Evolutionary conservation across 2,888 invertebrate genomes (phyloP).

Genomic region (Hydrotaea diabolus): DNA sequence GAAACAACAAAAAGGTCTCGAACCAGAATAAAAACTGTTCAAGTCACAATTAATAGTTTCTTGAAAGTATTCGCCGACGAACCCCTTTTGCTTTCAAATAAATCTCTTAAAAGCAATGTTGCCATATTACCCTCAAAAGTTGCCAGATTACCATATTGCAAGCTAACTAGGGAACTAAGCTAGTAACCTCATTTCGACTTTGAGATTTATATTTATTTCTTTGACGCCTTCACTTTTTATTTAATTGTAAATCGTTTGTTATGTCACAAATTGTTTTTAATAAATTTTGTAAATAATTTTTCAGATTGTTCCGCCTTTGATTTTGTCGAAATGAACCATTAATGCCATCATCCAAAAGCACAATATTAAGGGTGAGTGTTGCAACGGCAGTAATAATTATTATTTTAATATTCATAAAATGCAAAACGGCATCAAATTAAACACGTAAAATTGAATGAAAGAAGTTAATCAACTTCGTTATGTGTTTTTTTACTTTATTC

Average conservation of each 20-base stretch:
- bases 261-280: background rate
- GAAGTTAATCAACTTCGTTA: background rate
- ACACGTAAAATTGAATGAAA: background rate
- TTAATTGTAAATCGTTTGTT: background rate
- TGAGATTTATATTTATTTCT: constrained; percentile 8
- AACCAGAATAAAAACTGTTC: too few relatives aligned
- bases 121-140: too few relatives aligned
- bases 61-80: too few relatives aligned
- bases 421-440: constrained; percentile 8
- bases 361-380: background rate
- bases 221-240: background rate
- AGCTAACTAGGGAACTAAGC: too few relatives aligned
- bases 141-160: too few relatives aligned
- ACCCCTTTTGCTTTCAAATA: too few relatives aligned
- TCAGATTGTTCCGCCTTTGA: background rate
- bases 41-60: too few relatives aligned
- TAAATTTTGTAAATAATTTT: background rate
- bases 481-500: background rate
- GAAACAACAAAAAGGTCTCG: too few relatives aligned
- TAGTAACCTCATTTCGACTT: too few relatives aligned
- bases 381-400: too few relatives aligned
- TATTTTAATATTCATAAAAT: constrained; percentile 43
- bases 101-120: too few relatives aligned
- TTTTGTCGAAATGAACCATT: constrained; percentile 40
- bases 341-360: constrained; percentile 51